phyloP scores from a whole-genome alignment of 2,113 vertebrate species.

The Dermatemys mawii region DNA sequence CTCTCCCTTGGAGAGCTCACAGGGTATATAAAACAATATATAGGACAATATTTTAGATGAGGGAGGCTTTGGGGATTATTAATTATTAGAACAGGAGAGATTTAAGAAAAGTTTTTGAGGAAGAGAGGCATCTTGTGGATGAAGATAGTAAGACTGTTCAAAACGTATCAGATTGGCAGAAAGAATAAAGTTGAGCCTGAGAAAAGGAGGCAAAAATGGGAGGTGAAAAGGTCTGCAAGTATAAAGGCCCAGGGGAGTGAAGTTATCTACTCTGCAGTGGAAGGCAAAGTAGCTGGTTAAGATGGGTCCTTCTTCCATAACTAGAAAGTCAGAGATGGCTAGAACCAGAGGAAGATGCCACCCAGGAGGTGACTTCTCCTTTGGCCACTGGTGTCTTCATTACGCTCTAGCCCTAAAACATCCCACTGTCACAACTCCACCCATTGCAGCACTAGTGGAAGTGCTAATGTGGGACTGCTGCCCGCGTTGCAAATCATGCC shows the following conservation, averaged over 20 bases:
- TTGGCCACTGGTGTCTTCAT: background rate
- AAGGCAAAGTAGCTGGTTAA: background rate
- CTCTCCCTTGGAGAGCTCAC: background rate
- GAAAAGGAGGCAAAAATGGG: background rate
- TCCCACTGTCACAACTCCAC: background rate
- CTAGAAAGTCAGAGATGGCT: accelerated
- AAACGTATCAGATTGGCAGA: accelerated
- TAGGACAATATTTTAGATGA: background rate
- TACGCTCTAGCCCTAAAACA: background rate
- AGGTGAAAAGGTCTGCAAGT: background rate
- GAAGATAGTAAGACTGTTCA: background rate
- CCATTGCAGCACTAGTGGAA: background rate
- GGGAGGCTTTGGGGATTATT: background rate
- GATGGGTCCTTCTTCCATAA: accelerated
- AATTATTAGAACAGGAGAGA: background rate
- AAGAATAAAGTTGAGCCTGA: background rate
- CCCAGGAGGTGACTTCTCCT: background rate
- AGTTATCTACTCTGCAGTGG: background rate
- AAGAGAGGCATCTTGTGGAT: accelerated
- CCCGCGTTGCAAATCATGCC: background rate
- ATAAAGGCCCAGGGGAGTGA: background rate
- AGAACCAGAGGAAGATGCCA: background rate
- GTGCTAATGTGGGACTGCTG: background rate
- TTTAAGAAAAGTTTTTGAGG: accelerated
- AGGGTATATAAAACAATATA: accelerated